Evolutionary conservation across 2,113 vertebrate species (phyloP).

Genomic region (Tyrannus savana): DNA sequence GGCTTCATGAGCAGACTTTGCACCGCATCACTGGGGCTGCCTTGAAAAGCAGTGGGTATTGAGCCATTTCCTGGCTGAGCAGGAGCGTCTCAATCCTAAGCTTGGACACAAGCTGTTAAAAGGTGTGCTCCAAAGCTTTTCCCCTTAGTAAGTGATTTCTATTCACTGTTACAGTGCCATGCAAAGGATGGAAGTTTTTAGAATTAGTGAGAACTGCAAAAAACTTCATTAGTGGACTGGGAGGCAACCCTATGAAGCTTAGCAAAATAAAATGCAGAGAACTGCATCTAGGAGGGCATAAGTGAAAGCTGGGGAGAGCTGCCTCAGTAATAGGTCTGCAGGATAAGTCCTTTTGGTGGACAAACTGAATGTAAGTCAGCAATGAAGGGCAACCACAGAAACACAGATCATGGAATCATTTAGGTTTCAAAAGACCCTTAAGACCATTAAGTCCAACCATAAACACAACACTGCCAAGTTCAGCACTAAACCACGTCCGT

Average conservation of each 20-base stretch:
- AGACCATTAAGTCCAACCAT: background rate
- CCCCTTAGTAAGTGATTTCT: background rate
- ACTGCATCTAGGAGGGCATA: background rate
- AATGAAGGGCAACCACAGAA: background rate
- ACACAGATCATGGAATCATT: background rate
- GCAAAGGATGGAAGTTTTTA: background rate
- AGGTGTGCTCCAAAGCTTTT: background rate
- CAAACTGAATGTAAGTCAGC: background rate
- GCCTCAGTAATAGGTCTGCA: background rate
- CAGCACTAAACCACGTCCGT: background rate
- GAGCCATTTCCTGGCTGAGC: background rate
- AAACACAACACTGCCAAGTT: background rate
- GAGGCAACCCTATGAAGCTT: background rate
- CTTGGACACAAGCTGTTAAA: background rate
- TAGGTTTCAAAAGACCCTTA: background rate
- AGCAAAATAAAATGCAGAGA: background rate
- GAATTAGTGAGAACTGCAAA: background rate
- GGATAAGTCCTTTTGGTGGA: background rate
- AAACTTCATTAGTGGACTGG: background rate
- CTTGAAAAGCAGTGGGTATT: background rate
- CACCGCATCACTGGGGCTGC: background rate
- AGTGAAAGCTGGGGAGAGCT: background rate
- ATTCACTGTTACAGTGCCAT: background rate
- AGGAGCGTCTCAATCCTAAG: background rate
- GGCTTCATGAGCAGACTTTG: background rate